phyloP scores from a whole-genome alignment of 2,113 vertebrate species.

The Alligator mississippiensis region DNA sequence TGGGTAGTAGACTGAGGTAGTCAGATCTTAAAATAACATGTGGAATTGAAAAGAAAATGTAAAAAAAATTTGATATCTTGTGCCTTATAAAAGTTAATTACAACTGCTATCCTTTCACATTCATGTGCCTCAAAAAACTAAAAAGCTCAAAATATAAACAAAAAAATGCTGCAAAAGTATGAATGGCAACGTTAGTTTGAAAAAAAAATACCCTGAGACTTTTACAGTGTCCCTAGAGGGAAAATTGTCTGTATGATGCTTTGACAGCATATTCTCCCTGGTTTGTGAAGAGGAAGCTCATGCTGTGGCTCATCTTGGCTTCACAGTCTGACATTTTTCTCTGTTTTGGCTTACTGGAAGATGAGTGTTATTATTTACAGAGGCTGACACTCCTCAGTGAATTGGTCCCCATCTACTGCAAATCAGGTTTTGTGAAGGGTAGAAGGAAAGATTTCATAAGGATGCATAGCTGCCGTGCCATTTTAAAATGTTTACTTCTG shows the following conservation, averaged over 20 bases:
- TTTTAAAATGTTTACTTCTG: not conserved
- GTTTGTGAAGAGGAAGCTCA: not conserved
- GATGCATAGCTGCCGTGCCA: not conserved
- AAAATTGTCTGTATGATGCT: slow-evolving; percentile 1
- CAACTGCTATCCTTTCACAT: not conserved
- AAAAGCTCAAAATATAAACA: not conserved
- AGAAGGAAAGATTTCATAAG: not conserved
- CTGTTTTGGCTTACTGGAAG: not conserved
- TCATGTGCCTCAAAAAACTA: not conserved
- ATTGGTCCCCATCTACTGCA: not conserved
- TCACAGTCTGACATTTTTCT: not conserved
- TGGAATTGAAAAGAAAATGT: not conserved
- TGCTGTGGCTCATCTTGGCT: not conserved
- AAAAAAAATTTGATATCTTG: not conserved
- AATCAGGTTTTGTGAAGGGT: not conserved
- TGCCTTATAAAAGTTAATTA: not conserved
- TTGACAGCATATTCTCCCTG: not conserved
- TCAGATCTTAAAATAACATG: not conserved
- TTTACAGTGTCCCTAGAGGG: not conserved
- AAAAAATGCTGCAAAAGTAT: not conserved
- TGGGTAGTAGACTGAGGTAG: not conserved
- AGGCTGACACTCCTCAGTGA: not conserved
- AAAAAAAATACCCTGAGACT: not conserved
- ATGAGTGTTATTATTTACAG: not conserved
- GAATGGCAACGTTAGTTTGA: not conserved